Percentiles rank a stretch among this genome's conserved stretches.
Evolutionary conservation across 1,140 invertebrate species (phyloP).

Genomic region (Lithobius niger): DNA sequence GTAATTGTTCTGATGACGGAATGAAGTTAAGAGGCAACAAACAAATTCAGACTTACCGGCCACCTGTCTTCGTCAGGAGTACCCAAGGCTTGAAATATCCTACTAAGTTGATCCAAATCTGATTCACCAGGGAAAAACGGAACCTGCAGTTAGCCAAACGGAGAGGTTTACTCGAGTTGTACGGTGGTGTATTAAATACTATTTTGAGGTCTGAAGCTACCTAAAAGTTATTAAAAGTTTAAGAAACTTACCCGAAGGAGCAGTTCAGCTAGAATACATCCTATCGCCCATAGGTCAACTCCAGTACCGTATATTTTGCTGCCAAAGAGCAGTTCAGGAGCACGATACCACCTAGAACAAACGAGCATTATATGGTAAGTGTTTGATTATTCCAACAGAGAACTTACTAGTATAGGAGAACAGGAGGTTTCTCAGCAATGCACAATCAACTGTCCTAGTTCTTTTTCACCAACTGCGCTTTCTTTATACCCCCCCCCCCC

Average conservation of each 20-base stretch:
- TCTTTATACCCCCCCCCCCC: too few relatives aligned
- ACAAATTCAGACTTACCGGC: slow-evolving; percentile 45
- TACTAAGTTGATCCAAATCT: slow-evolving; percentile 88
- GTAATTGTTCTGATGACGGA: too few relatives aligned
- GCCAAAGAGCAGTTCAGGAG: slow-evolving; percentile 91
- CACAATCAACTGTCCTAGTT: too few relatives aligned
- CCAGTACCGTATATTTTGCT: slow-evolving; percentile 86
- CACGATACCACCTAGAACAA: slow-evolving; percentile 44
- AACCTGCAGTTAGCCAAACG: slow-evolving; percentile 33
- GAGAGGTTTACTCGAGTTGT: not conserved
- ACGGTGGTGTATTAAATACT: too few relatives aligned
- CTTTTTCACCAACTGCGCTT: too few relatives aligned
- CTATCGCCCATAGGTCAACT: slow-evolving; percentile 98
- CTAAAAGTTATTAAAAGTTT: too few relatives aligned
- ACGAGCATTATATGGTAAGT: too few relatives aligned
- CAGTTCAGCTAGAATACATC: slow-evolving; percentile 94
- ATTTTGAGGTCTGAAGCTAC: too few relatives aligned
- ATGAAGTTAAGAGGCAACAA: too few relatives aligned
- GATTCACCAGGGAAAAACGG: slow-evolving; percentile 94
- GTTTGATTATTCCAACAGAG: too few relatives aligned
- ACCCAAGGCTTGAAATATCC: slow-evolving; percentile 84
- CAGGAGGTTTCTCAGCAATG: too few relatives aligned
- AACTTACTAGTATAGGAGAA: too few relatives aligned
- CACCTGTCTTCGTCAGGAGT: slow-evolving; percentile 86
- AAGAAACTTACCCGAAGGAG: slow-evolving; percentile 49